Conservation (phyloP, 2,888 invertebrate genomes). For the Proisotoma minuta region DNA sequence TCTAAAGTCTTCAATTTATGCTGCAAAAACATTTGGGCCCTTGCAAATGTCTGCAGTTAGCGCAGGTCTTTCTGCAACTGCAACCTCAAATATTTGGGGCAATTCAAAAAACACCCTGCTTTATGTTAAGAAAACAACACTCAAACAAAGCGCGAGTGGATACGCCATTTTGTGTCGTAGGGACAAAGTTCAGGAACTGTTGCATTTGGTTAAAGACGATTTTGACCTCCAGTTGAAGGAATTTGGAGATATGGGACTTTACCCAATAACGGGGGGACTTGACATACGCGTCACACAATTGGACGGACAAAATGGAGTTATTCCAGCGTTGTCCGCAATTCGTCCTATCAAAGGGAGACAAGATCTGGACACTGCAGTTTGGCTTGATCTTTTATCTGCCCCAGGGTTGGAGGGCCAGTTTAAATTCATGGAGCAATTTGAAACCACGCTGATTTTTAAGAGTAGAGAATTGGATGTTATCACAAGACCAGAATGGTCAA, state of each 20-base stretch:
- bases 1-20: too few relatives aligned
- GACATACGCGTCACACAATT: too few relatives aligned
- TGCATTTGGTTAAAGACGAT: slow-evolving; percentile 7
- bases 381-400: slow-evolving; percentile 11
- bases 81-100: too few relatives aligned
- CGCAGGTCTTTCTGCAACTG: too few relatives aligned
- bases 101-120: slow-evolving; percentile 17
- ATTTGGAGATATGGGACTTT: too few relatives aligned
- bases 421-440: slow-evolving; percentile 21
- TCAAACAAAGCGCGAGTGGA: slow-evolving; percentile 15
- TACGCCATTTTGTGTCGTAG: slow-evolving; percentile 17
- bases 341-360: slow-evolving; percentile 11
- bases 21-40: too few relatives aligned
- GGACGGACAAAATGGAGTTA: too few relatives aligned
- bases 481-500: too few relatives aligned
- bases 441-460: slow-evolving; percentile 17
- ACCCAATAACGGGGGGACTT: too few relatives aligned
- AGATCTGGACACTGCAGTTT: slow-evolving; percentile 20
- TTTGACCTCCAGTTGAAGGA: too few relatives aligned
- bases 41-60: too few relatives aligned
- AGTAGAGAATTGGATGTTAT: too few relatives aligned
- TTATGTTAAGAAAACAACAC: slow-evolving; percentile 14
- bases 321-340: slow-evolving; percentile 17
- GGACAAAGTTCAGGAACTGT: slow-evolving; percentile 15
- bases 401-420: slow-evolving; percentile 14